Evolutionary conservation across 2,888 invertebrate species (phyloP).

Genomic region (Neelides folsomi): DNA sequence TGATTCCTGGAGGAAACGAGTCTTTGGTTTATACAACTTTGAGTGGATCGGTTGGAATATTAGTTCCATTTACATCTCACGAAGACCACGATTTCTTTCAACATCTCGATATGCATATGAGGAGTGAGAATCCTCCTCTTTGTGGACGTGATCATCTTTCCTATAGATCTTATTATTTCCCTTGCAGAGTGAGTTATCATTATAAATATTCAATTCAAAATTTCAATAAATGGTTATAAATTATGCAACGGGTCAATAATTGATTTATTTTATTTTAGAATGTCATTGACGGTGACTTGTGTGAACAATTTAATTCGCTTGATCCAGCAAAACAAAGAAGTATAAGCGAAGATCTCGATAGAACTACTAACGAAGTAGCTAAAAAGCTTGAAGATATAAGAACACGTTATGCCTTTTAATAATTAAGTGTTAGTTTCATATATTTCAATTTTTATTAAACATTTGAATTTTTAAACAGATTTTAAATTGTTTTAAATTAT

Average conservation of each 20-base stretch:
- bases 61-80: slow-evolving; percentile 85
- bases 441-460: too few species aligned
- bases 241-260: not conserved
- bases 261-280: slow-evolving; percentile 49
- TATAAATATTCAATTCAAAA: slow-evolving; percentile 4
- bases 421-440: too few species aligned
- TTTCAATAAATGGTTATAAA: not conserved
- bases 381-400: slow-evolving; percentile 98
- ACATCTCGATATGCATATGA: slow-evolving; percentile 98
- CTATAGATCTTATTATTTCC: slow-evolving; percentile 92
- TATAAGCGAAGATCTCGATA: slow-evolving; percentile 85
- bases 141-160: slow-evolving; percentile 96
- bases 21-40: slow-evolving; percentile 91
- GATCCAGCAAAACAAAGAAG: slow-evolving; percentile 87
- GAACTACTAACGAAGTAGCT: slow-evolving; percentile 90
- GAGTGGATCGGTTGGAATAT: slow-evolving; percentile 79
- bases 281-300: slow-evolving; percentile 96
- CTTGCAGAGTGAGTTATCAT: slow-evolving; percentile 61
- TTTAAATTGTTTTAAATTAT: too few species aligned
- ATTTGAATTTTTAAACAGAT: too few species aligned
- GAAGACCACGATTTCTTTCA: slow-evolving; percentile 99
- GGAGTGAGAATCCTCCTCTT: slow-evolving; percentile 87
- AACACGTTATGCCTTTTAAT: slow-evolving; percentile 95
- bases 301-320: slow-evolving; percentile 95
- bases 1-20: slow-evolving; percentile 95